Conservation (phyloP, 2,888 invertebrate species). For the Cantharis nigra region DNA sequence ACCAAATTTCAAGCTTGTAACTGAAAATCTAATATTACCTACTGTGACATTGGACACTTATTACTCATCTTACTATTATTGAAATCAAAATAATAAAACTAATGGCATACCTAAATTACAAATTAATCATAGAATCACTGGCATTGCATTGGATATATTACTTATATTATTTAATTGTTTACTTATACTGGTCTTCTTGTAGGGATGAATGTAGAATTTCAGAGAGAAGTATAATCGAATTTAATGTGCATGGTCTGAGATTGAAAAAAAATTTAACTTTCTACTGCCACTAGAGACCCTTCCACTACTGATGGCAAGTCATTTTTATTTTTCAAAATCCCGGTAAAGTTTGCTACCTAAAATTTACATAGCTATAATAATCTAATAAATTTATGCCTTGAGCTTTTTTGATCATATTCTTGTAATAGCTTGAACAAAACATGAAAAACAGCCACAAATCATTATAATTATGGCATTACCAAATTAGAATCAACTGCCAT, state of each 20-base stretch:
- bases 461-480: neutral
- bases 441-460: neutral
- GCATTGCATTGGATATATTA: no score
- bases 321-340: neutral
- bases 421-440: neutral
- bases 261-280: no score
- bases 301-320: neutral
- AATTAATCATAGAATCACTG: no score
- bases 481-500: neutral
- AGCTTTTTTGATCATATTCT: neutral
- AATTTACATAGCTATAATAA: neutral
- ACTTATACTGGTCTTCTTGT: neutral
- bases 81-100: no score
- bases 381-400: neutral
- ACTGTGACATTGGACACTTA: no score
- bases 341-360: neutral
- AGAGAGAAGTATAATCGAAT: neutral
- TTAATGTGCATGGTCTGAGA: neutral
- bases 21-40: no score
- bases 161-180: no score
- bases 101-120: no score
- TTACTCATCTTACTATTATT: no score
- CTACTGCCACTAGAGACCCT: neutral
- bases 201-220: neutral
- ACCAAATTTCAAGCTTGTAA: no score